phyloP scores from a whole-genome alignment of 2,797 vertebrate species.

The Poeciliopsis presidionis region DNA sequence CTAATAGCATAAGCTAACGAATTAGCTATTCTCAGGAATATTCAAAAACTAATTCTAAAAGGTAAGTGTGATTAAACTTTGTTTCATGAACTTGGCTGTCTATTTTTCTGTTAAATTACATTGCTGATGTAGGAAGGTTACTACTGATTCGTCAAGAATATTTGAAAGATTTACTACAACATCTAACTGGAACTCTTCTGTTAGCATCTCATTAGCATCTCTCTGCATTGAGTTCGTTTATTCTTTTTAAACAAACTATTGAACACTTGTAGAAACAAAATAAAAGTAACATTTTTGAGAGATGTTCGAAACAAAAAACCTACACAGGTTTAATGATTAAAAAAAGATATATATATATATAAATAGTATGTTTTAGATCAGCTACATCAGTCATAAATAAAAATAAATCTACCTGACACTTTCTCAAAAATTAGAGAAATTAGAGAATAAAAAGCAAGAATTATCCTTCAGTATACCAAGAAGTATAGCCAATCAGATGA shows the following conservation, averaged over 20 bases:
- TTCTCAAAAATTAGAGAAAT: background rate
- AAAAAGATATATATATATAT: too few relatives aligned
- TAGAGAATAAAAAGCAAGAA: background rate
- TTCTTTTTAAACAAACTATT: background rate
- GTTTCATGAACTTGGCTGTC: background rate
- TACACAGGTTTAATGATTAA: background rate
- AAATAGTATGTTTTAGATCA: background rate
- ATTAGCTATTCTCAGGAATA: background rate
- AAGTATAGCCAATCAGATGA: background rate
- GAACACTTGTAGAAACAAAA: background rate
- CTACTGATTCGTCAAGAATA: background rate
- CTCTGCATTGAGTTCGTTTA: background rate
- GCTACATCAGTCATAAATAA: background rate
- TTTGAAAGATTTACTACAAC: background rate
- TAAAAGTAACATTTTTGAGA: background rate
- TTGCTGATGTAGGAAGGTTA: background rate
- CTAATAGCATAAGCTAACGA: background rate
- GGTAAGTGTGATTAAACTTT: slow-evolving; percentile 4
- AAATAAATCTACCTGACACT: background rate
- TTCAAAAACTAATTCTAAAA: background rate
- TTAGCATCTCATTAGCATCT: background rate
- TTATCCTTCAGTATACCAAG: background rate
- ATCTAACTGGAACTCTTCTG: background rate
- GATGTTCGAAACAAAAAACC: background rate
- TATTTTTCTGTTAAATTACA: background rate